These are phyloP conservation scores for Icerya purchasi DNA, from an alignment of 2,888 invertebrate genomes.

Conservation along the genomic window DNA sequence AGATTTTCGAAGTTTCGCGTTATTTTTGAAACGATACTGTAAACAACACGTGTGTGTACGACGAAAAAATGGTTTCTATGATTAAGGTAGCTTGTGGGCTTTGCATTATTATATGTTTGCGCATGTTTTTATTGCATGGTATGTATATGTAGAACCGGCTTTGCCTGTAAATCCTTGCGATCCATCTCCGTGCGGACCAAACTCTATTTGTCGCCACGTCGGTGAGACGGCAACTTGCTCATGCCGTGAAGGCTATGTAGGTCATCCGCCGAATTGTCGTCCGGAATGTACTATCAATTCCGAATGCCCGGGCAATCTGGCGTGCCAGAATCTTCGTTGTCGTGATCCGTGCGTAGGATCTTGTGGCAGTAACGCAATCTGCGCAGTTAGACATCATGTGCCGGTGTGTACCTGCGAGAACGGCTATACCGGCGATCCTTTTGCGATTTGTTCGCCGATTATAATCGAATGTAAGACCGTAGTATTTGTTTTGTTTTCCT, in stretches of 20 bases:
- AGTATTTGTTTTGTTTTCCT: too few relatives aligned
- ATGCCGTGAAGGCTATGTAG: conserved; percentile 35
- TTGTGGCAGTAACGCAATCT: conserved; percentile 43
- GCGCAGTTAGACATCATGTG: conserved; percentile 34
- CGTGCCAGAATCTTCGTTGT: conserved; percentile 32
- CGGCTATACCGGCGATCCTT: conserved; percentile 40
- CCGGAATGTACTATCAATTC: conserved; percentile 39
- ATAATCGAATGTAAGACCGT: conserved; percentile 15
- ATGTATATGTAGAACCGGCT: conserved; percentile 14
- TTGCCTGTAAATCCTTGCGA: conserved; percentile 43
- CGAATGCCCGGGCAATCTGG: conserved; percentile 31
- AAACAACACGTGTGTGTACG: background rate
- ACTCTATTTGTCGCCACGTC: conserved; percentile 29
- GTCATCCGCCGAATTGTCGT: conserved; percentile 38
- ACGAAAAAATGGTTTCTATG: background rate
- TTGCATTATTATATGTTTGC: conserved; percentile 5
- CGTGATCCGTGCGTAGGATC: conserved; percentile 41
- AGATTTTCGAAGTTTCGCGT: background rate
- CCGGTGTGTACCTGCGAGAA: conserved; percentile 31
- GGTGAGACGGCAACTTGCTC: conserved; percentile 30
- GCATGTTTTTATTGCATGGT: conserved; percentile 7
- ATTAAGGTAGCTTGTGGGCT: background rate
- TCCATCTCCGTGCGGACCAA: conserved; percentile 43
- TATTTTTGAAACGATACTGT: background rate
- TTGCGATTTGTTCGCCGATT: conserved; percentile 20